phyloP scores from a whole-genome alignment of 1,140 invertebrate genomes.

The Bombus waltoni region DNA sequence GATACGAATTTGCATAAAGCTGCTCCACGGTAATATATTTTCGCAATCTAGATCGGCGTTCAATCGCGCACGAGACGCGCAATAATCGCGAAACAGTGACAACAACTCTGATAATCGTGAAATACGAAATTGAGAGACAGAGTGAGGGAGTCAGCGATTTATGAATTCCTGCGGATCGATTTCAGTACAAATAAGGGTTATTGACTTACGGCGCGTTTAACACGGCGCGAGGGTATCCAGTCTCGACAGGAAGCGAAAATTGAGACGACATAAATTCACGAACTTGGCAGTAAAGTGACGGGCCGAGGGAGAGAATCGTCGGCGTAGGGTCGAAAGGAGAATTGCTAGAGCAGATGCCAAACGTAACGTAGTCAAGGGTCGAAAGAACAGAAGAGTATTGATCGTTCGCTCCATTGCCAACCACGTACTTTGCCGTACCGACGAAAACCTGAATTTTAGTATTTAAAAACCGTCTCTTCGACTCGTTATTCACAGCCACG shows the following conservation, averaged over 20 bases:
- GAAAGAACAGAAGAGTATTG: constrained; percentile 55
- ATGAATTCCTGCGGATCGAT: constrained; percentile 5
- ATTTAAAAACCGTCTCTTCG: neutral
- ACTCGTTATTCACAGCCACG: no score
- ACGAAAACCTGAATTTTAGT: neutral
- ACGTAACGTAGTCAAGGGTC: constrained; percentile 43
- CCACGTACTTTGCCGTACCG: neutral
- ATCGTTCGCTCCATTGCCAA: constrained; percentile 46
- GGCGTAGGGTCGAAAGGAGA: constrained; percentile 23
- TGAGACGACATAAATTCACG: constrained; percentile 40
- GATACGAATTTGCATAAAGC: no score
- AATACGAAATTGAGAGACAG: neutral
- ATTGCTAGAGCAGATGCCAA: constrained; percentile 34
- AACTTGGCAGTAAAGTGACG: constrained; percentile 25
- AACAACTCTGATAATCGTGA: neutral
- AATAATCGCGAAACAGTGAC: neutral
- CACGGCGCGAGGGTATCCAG: neutral
- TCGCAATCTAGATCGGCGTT: neutral
- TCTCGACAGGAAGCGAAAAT: constrained; percentile 32
- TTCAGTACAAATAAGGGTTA: constrained; percentile 12
- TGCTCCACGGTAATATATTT: fast-evolving
- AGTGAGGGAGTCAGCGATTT: neutral
- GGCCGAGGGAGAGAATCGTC: constrained; percentile 2
- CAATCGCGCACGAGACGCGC: no score
- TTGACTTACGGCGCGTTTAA: neutral